These are phyloP conservation scores for Allacma fusca DNA, from an alignment of 2,888 invertebrate genomes.

Conservation along the genomic window DNA sequence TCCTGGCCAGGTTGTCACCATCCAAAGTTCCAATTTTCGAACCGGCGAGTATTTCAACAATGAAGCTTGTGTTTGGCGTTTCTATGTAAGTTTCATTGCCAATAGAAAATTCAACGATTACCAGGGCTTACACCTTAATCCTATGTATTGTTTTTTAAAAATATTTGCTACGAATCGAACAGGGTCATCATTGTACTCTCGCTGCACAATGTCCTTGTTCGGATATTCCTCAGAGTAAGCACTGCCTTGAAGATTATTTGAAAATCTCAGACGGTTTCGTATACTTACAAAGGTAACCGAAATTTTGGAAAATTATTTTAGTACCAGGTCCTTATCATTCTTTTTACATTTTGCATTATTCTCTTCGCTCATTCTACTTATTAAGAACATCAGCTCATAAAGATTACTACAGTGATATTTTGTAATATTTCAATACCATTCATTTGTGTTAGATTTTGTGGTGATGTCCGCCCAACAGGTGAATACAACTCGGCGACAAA, in stretches of 20 bases:
- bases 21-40: conserved; percentile 53
- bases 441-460: conserved; percentile 60
- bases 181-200: conserved; percentile 51
- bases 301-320: background rate
- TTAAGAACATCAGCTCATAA: too few relatives aligned
- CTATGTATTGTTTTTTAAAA: too few relatives aligned
- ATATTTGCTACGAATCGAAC: too few relatives aligned
- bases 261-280: conserved; percentile 50
- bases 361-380: too few relatives aligned
- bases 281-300: conserved; percentile 52
- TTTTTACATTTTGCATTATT: too few relatives aligned
- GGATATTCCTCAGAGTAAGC: conserved; percentile 48
- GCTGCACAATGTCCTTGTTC: conserved; percentile 54
- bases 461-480: conserved; percentile 49
- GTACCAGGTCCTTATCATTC: too few relatives aligned
- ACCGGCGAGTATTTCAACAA: conserved; percentile 50
- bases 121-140: too few relatives aligned
- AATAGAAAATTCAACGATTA: too few relatives aligned
- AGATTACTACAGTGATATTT: too few relatives aligned
- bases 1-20: conserved; percentile 47
- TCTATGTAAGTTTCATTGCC: conserved; percentile 52
- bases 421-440: too few relatives aligned
- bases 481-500: conserved; percentile 50
- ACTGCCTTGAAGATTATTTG: conserved; percentile 55
- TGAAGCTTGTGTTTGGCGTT: conserved; percentile 55